phyloP scores from a whole-genome alignment of 2,888 invertebrate species.

The Cheilosia soror region DNA sequence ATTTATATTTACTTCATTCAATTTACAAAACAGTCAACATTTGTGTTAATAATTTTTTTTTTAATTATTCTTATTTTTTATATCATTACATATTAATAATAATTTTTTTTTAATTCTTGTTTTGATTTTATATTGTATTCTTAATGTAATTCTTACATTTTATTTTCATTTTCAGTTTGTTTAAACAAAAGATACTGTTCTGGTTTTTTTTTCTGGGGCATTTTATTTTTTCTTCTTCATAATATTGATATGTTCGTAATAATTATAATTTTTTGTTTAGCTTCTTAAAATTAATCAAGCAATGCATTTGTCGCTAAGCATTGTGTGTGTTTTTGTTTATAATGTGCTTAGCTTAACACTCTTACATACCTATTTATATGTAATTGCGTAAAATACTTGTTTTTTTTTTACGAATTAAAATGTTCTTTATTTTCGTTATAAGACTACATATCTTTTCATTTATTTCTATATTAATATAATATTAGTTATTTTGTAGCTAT shows the following conservation, averaged over 20 bases:
- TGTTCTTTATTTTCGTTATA: constrained; percentile 21
- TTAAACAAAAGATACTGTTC: constrained; percentile 60
- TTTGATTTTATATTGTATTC: background rate
- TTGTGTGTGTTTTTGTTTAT: constrained; percentile 37
- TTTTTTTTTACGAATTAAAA: constrained; percentile 26
- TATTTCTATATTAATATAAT: constrained; percentile 31
- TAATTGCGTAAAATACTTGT: constrained; percentile 45
- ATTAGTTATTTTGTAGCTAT: constrained; percentile 37
- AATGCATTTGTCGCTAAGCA: constrained; percentile 64
- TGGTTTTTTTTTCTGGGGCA: constrained; percentile 17
- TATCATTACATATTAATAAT: constrained; percentile 21
- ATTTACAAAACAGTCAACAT: constrained; percentile 75
- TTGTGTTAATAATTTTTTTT: constrained; percentile 51
- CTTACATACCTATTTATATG: constrained; percentile 13
- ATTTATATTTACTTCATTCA: constrained; percentile 72
- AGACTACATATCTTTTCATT: constrained; percentile 26
- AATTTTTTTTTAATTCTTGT: constrained; percentile 3
- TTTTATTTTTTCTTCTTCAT: constrained; percentile 30
- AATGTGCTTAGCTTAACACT: constrained; percentile 38
- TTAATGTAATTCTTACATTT: constrained; percentile 28
- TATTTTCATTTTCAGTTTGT: constrained; percentile 11
- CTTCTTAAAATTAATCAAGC: constrained; percentile 42
- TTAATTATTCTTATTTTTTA: constrained; percentile 36
- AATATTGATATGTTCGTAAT: constrained; percentile 66
- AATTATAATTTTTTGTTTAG: constrained; percentile 35